Evolutionary conservation across 2,888 invertebrate genomes (phyloP), one percentile per base, ranked within the genome.

Genomic region (Apotomis betuletana): DNA sequence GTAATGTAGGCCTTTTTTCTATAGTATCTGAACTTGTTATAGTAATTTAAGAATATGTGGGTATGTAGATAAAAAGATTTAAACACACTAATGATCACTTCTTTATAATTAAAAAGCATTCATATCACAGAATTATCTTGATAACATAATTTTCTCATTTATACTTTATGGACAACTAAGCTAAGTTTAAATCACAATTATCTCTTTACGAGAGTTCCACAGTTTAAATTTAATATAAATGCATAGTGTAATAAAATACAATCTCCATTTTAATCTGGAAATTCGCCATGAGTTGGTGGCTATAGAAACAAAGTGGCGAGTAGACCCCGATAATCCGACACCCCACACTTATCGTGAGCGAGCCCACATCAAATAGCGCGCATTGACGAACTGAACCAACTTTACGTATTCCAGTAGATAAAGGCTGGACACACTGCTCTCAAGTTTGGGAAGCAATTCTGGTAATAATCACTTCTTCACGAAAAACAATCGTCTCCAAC

Each of bases 351-450:
- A 85, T 81, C 81, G 81, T 84, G 49, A 78, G 84, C 81, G 90
- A 90, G 90, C 90, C 89, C 87, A 89, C 85, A 84, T 90, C 89
- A 91, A 91, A 91, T 90, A 91, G 85, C 86, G 82, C 27, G 84
- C 79, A 89, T 86, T 88, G 88, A 87, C 87, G 89, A 85, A 85
- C 83, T 84, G 85, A 87, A 86, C 87, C 87, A 90, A 90, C 89
- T 90, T 87, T 84, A 85, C 85, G 82, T 79, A 80, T 80, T 81
- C 82, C 81, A 71, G 76, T 75, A 79, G 78, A 80, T 60, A 75
- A 74, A 58, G 75, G 55, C 12, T 12, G 41, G 70, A 84, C 83
- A 86, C 74, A 88, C 82, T 10, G 80, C 0, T 49, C 1, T 15
- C 0, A 51, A 6, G 46, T 0, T 36, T 54, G 10, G 36, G 57